phyloP scores from a whole-genome alignment of 2,113 vertebrate species.

The Vulpes vulpes region DNA sequence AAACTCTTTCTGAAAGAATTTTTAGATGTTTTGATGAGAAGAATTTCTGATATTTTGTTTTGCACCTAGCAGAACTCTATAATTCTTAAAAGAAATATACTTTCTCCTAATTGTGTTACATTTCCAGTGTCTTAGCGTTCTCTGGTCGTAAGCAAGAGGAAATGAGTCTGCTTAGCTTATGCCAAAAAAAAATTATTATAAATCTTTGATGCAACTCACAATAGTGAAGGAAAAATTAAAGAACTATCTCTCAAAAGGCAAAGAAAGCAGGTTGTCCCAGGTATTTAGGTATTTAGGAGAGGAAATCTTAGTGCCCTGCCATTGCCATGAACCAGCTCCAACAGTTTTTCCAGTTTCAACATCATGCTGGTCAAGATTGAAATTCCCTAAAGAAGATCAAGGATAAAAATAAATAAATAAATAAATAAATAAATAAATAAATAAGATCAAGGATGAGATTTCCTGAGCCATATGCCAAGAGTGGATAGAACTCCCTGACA shows the following conservation, averaged over 20 bases:
- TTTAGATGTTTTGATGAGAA: background rate
- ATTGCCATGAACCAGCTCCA: background rate
- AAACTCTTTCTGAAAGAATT: background rate
- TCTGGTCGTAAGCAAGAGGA: background rate
- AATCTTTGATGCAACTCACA: background rate
- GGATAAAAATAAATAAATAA: too few relatives aligned
- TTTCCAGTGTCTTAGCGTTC: constrained; percentile 3
- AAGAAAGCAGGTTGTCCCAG: background rate
- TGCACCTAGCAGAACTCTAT: background rate
- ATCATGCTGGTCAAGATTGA: background rate
- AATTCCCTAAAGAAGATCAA: background rate
- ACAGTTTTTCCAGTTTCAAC: background rate
- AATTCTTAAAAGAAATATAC: background rate
- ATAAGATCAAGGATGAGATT: background rate
- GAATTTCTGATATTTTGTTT: background rate
- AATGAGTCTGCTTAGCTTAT: background rate
- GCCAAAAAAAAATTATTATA: background rate
- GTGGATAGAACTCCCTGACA: background rate
- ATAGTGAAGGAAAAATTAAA: background rate
- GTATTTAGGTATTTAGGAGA: background rate
- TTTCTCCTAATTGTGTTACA: constrained; percentile 33
- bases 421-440: too few relatives aligned
- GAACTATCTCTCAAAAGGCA: background rate
- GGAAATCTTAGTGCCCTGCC: background rate
- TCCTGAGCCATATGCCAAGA: background rate